Base-by-base conservation (phyloP, 2,113 vertebrate species). In the Barbus barbus region DNA sequence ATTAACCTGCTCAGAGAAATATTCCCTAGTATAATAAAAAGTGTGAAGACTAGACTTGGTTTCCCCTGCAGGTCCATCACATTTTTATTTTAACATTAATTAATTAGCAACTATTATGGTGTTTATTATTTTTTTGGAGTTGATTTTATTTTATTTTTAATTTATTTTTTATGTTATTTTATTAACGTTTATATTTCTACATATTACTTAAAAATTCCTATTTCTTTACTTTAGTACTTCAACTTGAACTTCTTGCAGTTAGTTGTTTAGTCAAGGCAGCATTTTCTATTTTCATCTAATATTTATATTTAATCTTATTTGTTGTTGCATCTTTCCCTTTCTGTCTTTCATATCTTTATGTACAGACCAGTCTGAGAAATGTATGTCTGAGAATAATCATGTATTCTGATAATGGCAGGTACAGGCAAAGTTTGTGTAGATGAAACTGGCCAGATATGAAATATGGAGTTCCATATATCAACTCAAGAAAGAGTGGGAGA, bases 371-470 rank as follows among this genome's bases (percentile, higher is more conserved):
- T 61, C 61, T 31, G 67, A 41, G 36, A 38, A 12, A 24, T 36
- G 7, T 8, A 11, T 73, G 38, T n/a, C 38, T 73, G n/a, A 48
- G 13, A 46, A 48, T 26, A 48, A 46, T 24, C 26, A 3, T 53
- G 11, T 56, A 28, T 58, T 58, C 51, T 38, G 31, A 31, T 36
- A 58, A 73, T 24, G 12, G n/a, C 41, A 41, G 38, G 36, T 78
- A 53, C 46, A 53, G 75, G 48, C 18, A 78, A 78, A 33, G 75
- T 58, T 58, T 78, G 31, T 18, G 84, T 85, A 86, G 88, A 89
- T 88, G 76, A 86, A 88, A 82, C 78, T 12, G 31, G 65, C 65
- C 67, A 86, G 83, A 86, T 78, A 88, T 89, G 82, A 89, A 81
- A 56, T 75, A 58, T 76, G 9, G 7, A 44, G 80, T 20, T 14